Evolutionary conservation across 2,888 invertebrate species (phyloP), one percentile per base, ranked within the genome.

Genomic region (Serrognathus titanus): DNA sequence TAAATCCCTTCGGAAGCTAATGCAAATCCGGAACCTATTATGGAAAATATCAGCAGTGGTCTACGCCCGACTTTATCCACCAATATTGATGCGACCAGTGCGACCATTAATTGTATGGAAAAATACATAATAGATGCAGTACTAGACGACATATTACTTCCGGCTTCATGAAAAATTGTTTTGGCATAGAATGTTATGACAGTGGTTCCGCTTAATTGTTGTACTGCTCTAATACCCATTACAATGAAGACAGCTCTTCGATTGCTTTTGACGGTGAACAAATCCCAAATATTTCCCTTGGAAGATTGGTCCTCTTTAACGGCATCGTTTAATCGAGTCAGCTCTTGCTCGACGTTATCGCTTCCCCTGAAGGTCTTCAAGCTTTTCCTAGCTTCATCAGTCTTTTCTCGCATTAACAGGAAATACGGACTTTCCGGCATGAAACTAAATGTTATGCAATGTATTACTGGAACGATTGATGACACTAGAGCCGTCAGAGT

Each of bases 151-250:
- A 80, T 62, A 35, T 75, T 66, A 57, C 75, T 76, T 9, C 72
- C 71, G 0, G 75, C 67, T 45, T 79, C 77, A 10, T 78, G 64
- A 24, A 81, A 75, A 8, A 81, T 74, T 0, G 78, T 78, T 60
- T 86, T 83, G 2, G 84, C 82, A 67, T 85, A 85, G 6, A 85
- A 83, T 0, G 84, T 81, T 2, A 86, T 80, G 0, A 85, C 85
- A 31, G 84, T 84, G 51, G 84, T 83, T 1, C 86, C 86, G 63
- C 83, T 83, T 24, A 86, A 67, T 59, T 77, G 76, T 56, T 84
- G 83, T 16, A 82, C 76, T 3, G 80, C 71, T 71, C 82, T 78
- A 7, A 89, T 75, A 9, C 83, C 82, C 20, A 86, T 72, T 35
- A 83, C 81, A 51, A 89, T 83, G 65, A 83, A 78, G 65, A 88